A percentile compares a stretch with the other conserved stretches of the same genome.
These are phyloP conservation scores for Andrena marginata DNA, from an alignment of 2,888 invertebrate species.

Conservation along the genomic window DNA sequence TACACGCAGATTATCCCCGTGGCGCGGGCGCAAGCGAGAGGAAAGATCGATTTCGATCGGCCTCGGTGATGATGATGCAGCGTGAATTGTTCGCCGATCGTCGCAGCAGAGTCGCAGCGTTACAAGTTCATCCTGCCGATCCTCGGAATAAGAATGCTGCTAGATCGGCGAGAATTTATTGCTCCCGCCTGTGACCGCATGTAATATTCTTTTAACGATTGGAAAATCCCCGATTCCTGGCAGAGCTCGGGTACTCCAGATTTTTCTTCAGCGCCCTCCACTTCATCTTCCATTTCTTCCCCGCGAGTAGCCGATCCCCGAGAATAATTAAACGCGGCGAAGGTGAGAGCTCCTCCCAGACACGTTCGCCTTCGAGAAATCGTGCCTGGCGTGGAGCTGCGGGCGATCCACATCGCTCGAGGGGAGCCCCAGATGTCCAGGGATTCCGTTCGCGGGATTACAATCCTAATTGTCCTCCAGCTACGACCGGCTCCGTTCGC, in stretches of 20 bases:
- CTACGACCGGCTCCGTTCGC: conserved; percentile 16
- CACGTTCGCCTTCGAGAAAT: conserved; percentile 8
- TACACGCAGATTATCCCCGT: conserved; percentile 66
- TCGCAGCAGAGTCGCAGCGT: conserved; percentile 4
- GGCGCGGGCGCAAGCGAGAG: conserved; percentile 36
- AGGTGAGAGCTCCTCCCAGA: not conserved
- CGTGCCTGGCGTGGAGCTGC: not conserved
- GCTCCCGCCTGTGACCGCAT: not conserved
- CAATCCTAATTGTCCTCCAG: conserved; percentile 45
- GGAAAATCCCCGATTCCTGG: not conserved
- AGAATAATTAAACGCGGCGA: not conserved
- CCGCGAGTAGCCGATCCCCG: not conserved
- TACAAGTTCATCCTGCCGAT: not conserved
- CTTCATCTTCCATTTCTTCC: not conserved
- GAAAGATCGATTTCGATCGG: conserved; percentile 63
- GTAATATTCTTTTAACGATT: not conserved
- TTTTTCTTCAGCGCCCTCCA: not conserved
- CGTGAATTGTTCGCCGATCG: conserved; percentile 13
- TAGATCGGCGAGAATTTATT: not conserved
- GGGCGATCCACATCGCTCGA: not conserved
- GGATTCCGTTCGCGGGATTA: conserved; percentile 22
- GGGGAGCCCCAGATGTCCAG: conserved; percentile 7
- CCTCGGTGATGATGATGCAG: conserved; percentile 19
- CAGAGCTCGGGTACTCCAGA: not conserved
- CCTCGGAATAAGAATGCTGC: not conserved